A percentile compares a stretch with the other conserved stretches of the same genome.
These are phyloP conservation scores for Panonychus citri DNA, from an alignment of 1,140 invertebrate genomes.

Conservation along the genomic window DNA sequence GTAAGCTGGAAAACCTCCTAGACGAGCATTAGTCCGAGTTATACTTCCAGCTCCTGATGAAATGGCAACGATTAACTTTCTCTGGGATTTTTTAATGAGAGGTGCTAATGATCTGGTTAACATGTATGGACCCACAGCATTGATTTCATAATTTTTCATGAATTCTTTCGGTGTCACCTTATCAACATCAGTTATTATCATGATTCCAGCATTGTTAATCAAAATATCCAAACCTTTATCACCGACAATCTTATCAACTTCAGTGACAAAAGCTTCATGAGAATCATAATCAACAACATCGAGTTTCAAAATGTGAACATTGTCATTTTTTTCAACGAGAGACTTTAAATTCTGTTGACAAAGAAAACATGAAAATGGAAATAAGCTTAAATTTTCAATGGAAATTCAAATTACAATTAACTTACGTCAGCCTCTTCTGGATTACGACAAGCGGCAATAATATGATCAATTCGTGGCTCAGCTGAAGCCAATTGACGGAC, in stretches of 20 bases:
- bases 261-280: conserved; percentile 7
- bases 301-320: neutral
- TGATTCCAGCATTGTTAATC: conserved; percentile 30
- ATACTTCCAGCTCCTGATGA: no score
- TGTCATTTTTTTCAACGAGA: no score
- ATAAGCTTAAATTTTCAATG: neutral
- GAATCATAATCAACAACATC: conserved; percentile 12
- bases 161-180: conserved; percentile 43
- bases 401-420: neutral
- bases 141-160: conserved; percentile 39
- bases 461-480: conserved; percentile 29
- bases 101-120: conserved; percentile 48
- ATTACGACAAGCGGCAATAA: conserved; percentile 51
- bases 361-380: no score
- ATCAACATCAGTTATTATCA: conserved; percentile 40
- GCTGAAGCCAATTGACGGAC: conserved; percentile 36
- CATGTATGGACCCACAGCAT: conserved; percentile 59
- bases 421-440: conserved; percentile 19
- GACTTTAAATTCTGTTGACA: no score
- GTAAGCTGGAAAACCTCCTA: no score
- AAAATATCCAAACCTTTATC: conserved; percentile 50
- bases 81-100: conserved; percentile 37
- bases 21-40: no score
- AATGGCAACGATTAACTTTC: no score
- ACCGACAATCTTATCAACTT: conserved; percentile 26